phyloP scores from a whole-genome alignment of 2,888 invertebrate genomes.

The Temnothorax ravouxi region DNA sequence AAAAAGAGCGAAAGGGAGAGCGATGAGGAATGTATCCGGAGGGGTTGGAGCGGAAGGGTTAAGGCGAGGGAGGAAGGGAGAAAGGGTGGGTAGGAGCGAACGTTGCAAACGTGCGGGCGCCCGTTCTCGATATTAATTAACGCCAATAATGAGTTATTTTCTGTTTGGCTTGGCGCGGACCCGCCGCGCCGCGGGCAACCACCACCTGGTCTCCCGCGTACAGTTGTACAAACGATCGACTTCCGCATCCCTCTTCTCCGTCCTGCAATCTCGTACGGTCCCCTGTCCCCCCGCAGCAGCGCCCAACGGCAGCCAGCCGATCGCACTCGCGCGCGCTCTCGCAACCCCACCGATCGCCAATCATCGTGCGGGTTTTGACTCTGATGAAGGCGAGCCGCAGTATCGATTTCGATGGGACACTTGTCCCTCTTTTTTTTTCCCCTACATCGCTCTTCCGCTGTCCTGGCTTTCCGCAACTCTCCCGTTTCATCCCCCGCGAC shows the following conservation, averaged over 20 bases:
- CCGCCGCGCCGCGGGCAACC: slow-evolving; percentile 39
- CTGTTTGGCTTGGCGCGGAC: slow-evolving; percentile 70
- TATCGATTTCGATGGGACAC: slow-evolving; percentile 70
- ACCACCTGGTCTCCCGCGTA: slow-evolving; percentile 40
- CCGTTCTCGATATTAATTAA: slow-evolving; percentile 79
- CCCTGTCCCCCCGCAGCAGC: not conserved
- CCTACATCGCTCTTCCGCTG: slow-evolving; percentile 15
- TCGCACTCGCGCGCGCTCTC: not conserved
- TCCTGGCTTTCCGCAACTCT: slow-evolving; percentile 11
- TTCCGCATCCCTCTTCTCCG: not conserved
- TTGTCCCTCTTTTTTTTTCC: slow-evolving; percentile 64
- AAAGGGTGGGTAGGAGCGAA: slow-evolving; percentile 60
- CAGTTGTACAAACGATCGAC: slow-evolving; percentile 33
- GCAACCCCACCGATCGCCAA: slow-evolving; percentile 20
- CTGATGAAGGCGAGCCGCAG: slow-evolving; percentile 65
- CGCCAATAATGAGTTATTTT: slow-evolving; percentile 80
- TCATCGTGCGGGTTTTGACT: slow-evolving; percentile 58
- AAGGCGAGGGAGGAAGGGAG: slow-evolving; percentile 39
- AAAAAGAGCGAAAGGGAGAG: slow-evolving; percentile 14
- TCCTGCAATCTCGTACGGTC: not conserved
- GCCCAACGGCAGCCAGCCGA: not conserved
- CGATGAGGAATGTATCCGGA: slow-evolving; percentile 50
- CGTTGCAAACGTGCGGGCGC: slow-evolving; percentile 62
- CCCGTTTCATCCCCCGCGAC: slow-evolving; percentile 5
- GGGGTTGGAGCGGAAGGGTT: slow-evolving; percentile 19